Percentiles rank a stretch among this genome's conserved stretches.
phyloP scores from a whole-genome alignment of 2,797 vertebrate species.

The Oreortyx pictus region DNA sequence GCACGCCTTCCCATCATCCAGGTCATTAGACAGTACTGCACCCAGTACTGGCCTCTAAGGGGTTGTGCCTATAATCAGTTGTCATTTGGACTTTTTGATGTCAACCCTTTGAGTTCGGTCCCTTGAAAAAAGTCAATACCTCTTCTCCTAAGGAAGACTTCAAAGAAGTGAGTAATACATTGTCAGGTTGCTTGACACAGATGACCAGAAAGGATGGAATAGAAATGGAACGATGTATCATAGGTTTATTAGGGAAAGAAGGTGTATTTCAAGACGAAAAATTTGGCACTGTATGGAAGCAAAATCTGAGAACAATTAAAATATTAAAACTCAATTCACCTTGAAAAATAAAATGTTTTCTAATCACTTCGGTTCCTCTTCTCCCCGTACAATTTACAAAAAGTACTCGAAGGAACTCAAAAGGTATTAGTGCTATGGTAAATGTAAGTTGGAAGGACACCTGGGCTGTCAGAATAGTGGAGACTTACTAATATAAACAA shows the following conservation, averaged over 20 bases:
- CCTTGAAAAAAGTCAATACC: background rate
- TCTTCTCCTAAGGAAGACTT: background rate
- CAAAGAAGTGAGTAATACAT: background rate
- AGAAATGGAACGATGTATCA: constrained; percentile 35
- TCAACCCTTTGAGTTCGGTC: background rate
- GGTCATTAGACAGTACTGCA: background rate
- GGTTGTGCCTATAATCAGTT: background rate
- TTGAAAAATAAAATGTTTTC: constrained; percentile 13
- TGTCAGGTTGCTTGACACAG: background rate
- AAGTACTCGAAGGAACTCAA: background rate
- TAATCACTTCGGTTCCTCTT: background rate
- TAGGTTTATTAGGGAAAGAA: constrained; percentile 43
- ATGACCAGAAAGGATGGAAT: constrained; percentile 27
- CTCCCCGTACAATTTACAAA: background rate
- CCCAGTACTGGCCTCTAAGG: background rate
- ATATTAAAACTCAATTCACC: constrained; percentile 19
- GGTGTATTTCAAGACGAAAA: constrained; percentile 39
- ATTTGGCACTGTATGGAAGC: constrained; percentile 22
- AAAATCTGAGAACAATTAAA: constrained; percentile 34
- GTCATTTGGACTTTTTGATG: background rate
- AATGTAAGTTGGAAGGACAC: background rate
- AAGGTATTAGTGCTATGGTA: background rate
- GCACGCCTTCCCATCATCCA: background rate
- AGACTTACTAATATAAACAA: background rate
- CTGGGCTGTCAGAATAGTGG: background rate